Evolutionary conservation across 2,797 vertebrate genomes (phyloP), one percentile per base, ranked within the genome.

Genomic region (Falco concolor): DNA sequence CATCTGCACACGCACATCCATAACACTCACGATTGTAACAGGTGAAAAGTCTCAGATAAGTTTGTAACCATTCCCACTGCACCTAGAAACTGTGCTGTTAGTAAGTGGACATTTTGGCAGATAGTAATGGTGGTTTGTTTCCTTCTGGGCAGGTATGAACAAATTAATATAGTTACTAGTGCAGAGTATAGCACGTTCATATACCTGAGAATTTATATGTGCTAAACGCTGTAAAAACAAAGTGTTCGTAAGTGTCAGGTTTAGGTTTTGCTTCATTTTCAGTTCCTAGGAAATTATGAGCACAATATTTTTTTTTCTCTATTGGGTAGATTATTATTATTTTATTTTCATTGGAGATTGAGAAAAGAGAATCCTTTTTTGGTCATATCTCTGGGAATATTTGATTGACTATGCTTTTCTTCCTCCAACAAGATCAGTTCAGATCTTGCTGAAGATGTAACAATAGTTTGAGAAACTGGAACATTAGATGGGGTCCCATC

Each of bases 391-490:
- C 87, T 17, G 64, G 90, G 36, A 57, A 10, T 38, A 9, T 40
- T 47, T 72, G 67, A 25, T 22, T 77, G 2, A 49, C 19, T 6
- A 9, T 15, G 7, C 7, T 64, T 20, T 34, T 67, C 54, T 45
- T 81, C 52, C 67, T 98, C 97, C 63, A 97, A 64, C 24, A 97
- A 95, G 69, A 98, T 97, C 28, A 97, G 34, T 92, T 98, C 97
- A 18, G 97, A 97, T 85, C 97, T 98, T 36, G 97, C 97, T 25
- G 96, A 96, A 22, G 98, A 98, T 12, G 97, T 95, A 78, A 98
- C 27, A 15, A 97, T 79, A 57, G 94, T 95, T 50, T 84, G 59
- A 63, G 97, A 97, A 59, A 91, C 53, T 20, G 36, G 75, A 74
- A 74, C 45, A 16, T 96, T 85, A 59, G 70, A 27, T 19, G 12